Conservation (phyloP, 92 coral and sea anemone species). For the Zoanthus gigantus region DNA sequence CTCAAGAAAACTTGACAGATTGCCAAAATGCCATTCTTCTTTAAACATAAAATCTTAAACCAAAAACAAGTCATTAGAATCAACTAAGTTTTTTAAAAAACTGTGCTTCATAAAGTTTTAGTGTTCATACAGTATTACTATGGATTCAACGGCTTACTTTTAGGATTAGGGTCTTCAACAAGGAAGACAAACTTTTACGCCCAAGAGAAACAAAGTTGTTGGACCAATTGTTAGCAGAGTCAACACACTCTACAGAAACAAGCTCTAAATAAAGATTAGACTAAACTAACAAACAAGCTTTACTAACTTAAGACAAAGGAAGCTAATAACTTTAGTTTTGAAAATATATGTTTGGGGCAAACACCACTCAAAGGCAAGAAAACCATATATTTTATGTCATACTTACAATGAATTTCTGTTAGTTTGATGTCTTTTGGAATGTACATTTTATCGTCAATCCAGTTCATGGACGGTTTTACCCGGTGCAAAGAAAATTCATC, state of each 20-base stretch:
- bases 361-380: no score
- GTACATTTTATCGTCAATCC: no score
- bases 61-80: background rate
- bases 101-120: background rate
- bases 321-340: background rate
- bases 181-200: background rate
- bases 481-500: no score
- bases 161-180: background rate
- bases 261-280: background rate
- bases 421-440: no score
- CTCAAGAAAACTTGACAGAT: constrained; percentile 21
- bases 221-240: background rate
- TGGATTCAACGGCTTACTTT: background rate
- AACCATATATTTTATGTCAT: no score
- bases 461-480: no score
- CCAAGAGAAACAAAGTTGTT: background rate
- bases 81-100: no score
- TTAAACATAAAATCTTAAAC: background rate
- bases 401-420: no score
- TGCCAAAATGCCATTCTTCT: constrained; percentile 29
- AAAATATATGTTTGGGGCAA: no score
- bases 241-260: background rate
- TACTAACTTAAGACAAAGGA: background rate
- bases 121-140: background rate
- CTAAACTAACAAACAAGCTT: background rate